phyloP scores from a whole-genome alignment of 2,888 invertebrate species.

The Philopedon plagiatum region DNA sequence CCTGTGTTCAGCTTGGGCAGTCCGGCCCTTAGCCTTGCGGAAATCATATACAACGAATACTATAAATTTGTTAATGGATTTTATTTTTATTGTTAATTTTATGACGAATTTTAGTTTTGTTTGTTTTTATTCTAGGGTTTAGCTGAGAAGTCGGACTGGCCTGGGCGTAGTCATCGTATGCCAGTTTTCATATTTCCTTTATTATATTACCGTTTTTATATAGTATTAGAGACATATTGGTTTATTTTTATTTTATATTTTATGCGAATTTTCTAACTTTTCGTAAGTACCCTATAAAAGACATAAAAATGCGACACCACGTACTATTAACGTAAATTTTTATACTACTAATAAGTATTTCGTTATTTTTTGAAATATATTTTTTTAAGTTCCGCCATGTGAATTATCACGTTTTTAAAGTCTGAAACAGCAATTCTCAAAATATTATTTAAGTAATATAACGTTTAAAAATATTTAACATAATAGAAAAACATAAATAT shows the following conservation, averaged over 20 bases:
- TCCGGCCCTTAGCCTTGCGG: slow-evolving; percentile 55
- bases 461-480: slow-evolving; percentile 59
- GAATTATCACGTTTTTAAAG: slow-evolving; percentile 68
- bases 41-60: slow-evolving; percentile 64
- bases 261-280: slow-evolving; percentile 22
- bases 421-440: slow-evolving; percentile 71
- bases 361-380: slow-evolving; percentile 67
- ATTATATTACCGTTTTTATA: slow-evolving; percentile 62
- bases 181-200: slow-evolving; percentile 63
- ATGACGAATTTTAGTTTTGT: slow-evolving; percentile 43
- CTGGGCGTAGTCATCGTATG: slow-evolving; percentile 66
- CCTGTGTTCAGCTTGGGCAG: slow-evolving; percentile 64
- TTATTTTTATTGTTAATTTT: slow-evolving; percentile 34
- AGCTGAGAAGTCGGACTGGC: slow-evolving; percentile 57
- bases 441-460: slow-evolving; percentile 68
- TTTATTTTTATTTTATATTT: slow-evolving; percentile 56
- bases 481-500: slow-evolving; percentile 63
- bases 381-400: slow-evolving; percentile 68
- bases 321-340: slow-evolving; percentile 62
- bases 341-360: slow-evolving; percentile 65
- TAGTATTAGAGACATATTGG: slow-evolving; percentile 65
- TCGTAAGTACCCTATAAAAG: slow-evolving; percentile 60
- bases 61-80: slow-evolving; percentile 30
- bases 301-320: slow-evolving; percentile 66
- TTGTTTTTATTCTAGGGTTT: slow-evolving; percentile 44